Conservation (phyloP, 2,797 vertebrate species). For the Enteromius viviparus region DNA sequence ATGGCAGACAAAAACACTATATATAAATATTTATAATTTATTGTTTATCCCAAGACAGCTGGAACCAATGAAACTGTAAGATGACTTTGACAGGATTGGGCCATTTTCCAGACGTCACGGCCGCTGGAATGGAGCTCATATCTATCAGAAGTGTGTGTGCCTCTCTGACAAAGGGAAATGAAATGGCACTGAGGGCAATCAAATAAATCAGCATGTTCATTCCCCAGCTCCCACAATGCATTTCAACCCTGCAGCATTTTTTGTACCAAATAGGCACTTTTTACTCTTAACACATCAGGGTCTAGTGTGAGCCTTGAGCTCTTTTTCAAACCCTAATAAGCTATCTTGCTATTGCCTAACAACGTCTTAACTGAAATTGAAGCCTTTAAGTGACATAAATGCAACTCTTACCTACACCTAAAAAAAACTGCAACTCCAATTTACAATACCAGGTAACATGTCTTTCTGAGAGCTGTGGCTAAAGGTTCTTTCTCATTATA, state of each 20-base stretch:
- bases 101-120: neutral
- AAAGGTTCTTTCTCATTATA: neutral
- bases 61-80: neutral
- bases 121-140: neutral
- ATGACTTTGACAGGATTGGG: neutral
- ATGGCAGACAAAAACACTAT: neutral
- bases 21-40: neutral
- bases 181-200: slow-evolving; percentile 8
- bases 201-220: slow-evolving; percentile 34
- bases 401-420: neutral
- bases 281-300: slow-evolving; percentile 8
- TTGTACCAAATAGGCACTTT: slow-evolving; percentile 8
- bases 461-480: neutral
- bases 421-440: neutral
- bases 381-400: neutral
- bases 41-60: neutral
- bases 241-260: slow-evolving; percentile 13
- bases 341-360: neutral
- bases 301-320: neutral
- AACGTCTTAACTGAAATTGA: neutral
- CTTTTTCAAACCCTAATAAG: slow-evolving; percentile 12
- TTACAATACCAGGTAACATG: neutral
- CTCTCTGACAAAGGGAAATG: slow-evolving; percentile 25
- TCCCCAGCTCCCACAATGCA: slow-evolving; percentile 1
- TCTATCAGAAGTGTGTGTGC: slow-evolving; percentile 33